Conservation (phyloP, 2,113 vertebrate genomes). For the Nothocercus julius region DNA sequence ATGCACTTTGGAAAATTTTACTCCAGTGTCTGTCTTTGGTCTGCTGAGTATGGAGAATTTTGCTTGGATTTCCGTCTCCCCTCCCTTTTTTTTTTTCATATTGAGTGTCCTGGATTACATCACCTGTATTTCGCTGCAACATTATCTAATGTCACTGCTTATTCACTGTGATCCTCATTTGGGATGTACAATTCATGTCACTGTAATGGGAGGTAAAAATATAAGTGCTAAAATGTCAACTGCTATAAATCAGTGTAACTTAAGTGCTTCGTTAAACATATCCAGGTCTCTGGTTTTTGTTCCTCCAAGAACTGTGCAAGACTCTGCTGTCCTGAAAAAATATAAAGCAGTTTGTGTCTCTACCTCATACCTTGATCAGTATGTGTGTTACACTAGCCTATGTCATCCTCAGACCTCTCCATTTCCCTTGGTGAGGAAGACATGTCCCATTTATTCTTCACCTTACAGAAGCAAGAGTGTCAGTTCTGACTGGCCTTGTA, state of each 20-base stretch:
- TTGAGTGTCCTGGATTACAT: background rate
- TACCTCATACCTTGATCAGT: rapidly evolving
- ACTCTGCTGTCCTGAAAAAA: background rate
- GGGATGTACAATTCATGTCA: background rate
- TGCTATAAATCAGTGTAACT: background rate
- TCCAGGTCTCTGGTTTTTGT: background rate
- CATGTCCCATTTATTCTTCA: background rate
- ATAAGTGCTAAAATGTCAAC: background rate
- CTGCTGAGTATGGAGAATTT: background rate
- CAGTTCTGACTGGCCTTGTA: background rate
- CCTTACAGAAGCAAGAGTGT: background rate
- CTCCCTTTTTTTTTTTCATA: background rate
- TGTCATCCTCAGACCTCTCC: background rate
- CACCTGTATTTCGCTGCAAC: background rate
- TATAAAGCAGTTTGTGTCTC: rapidly evolving
- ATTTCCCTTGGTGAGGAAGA: background rate
- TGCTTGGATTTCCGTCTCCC: background rate
- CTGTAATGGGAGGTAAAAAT: background rate
- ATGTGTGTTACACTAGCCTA: rapidly evolving
- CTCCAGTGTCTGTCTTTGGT: background rate
- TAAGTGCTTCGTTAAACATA: background rate
- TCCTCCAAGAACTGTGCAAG: background rate
- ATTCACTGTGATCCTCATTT: background rate
- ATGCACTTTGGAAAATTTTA: background rate
- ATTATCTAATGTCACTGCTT: background rate